Evolutionary conservation across 64 coral and sea anemone genomes (phyloP).

Genomic region (Platygyra sinensis): DNA sequence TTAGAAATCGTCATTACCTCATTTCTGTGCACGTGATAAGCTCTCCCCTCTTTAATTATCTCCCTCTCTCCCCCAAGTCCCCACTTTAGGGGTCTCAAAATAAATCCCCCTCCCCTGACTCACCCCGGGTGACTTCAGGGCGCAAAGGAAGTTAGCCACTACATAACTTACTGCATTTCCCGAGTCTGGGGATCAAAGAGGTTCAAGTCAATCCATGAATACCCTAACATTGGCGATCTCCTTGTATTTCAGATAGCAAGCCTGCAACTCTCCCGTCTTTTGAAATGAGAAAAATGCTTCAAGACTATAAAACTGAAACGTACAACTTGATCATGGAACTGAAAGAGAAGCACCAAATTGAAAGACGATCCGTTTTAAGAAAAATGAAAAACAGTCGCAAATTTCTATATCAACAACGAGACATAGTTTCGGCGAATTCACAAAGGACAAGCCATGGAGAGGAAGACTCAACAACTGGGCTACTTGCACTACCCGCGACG

Average conservation of each 20-base stretch:
- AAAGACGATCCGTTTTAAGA: neutral
- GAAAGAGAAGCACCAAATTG: constrained; percentile 3
- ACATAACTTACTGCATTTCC: too few species aligned
- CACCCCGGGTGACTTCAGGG: too few species aligned
- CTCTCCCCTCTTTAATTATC: too few species aligned
- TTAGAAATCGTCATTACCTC: too few species aligned
- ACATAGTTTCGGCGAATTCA: too few species aligned
- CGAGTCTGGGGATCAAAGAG: too few species aligned
- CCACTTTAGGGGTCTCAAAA: too few species aligned
- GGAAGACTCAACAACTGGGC: neutral
- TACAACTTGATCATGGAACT: neutral
- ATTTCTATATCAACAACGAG: neutral
- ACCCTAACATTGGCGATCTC: neutral
- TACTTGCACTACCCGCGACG: neutral
- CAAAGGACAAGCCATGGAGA: neutral
- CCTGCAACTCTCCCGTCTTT: neutral
- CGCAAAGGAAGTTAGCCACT: too few species aligned
- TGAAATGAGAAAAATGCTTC: constrained; percentile 5
- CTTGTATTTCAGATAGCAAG: neutral
- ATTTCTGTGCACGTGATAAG: too few species aligned
- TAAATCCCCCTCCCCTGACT: too few species aligned
- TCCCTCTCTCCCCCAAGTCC: too few species aligned
- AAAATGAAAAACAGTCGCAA: neutral
- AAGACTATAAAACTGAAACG: neutral
- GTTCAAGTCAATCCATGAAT: too few species aligned